Conservation (phyloP, 1,140 invertebrate genomes). For the Drepana arcuata region DNA sequence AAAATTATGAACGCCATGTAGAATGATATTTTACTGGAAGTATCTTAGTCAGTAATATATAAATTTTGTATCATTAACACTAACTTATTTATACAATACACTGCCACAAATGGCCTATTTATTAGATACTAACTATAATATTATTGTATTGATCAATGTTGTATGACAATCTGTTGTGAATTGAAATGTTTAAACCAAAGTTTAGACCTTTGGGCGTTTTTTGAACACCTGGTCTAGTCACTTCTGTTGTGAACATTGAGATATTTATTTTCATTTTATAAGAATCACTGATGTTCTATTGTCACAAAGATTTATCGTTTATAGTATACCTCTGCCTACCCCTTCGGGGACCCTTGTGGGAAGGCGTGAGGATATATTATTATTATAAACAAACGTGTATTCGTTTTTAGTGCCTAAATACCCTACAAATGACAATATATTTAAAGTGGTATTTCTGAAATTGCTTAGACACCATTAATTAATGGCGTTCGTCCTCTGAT, state of each 20-base stretch:
- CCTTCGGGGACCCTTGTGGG: too few relatives aligned
- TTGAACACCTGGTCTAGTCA: constrained; percentile 46
- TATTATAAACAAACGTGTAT: too few relatives aligned
- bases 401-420: too few relatives aligned
- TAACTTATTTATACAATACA: constrained; percentile 19
- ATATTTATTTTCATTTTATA: constrained; percentile 16
- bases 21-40: too few relatives aligned
- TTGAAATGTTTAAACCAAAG: constrained; percentile 30
- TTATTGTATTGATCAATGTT: constrained; percentile 4
- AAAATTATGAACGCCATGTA: too few relatives aligned
- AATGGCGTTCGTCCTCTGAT: too few relatives aligned
- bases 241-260: constrained; percentile 32
- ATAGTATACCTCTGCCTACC: too few relatives aligned
- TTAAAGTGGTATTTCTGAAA: too few relatives aligned
- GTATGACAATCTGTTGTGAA: constrained; percentile 20
- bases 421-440: too few relatives aligned
- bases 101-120: constrained; percentile 55
- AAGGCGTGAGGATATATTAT: too few relatives aligned
- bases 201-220: constrained; percentile 33
- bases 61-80: constrained; percentile 3
- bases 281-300: constrained; percentile 17
- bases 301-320: constrained; percentile 19
- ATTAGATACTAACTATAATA: constrained; percentile 15
- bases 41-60: constrained; percentile 5
- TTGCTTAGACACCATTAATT: too few relatives aligned